Conservation (phyloP, 2,113 vertebrate genomes). For the Atrichornis clamosus region DNA sequence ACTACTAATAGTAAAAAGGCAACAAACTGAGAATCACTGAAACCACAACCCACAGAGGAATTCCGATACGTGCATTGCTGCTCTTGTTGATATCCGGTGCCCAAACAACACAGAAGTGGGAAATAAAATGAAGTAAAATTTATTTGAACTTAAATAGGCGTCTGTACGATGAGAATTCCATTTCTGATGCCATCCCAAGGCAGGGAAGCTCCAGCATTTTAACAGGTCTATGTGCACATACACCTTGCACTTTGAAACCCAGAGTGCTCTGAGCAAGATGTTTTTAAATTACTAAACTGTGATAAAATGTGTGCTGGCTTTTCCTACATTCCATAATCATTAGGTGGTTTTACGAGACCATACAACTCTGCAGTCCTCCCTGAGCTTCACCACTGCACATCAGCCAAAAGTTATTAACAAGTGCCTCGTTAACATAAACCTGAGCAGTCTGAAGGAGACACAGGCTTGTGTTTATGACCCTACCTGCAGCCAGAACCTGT, state of each 20-base stretch:
- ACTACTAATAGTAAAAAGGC: not conserved
- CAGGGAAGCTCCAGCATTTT: not conserved
- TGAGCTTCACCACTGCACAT: not conserved
- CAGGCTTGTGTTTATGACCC: not conserved
- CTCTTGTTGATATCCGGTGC: not conserved
- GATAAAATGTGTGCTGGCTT: not conserved
- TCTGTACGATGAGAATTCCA: not conserved
- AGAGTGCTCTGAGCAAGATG: not conserved
- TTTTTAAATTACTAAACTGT: not conserved
- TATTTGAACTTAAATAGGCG: not conserved
- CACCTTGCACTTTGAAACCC: not conserved
- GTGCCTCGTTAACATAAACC: fast-evolving
- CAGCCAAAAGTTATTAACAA: not conserved
- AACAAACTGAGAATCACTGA: not conserved
- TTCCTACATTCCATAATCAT: not conserved
- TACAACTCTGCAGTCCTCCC: not conserved
- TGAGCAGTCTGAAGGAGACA: not conserved
- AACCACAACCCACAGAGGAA: not conserved
- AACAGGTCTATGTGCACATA: not conserved
- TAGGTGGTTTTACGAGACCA: not conserved
- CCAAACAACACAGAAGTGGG: not conserved
- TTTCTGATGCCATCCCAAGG: not conserved
- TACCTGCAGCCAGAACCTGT: not conserved
- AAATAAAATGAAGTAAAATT: not conserved
- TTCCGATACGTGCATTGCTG: fast-evolving